Percentiles rank a stretch among this genome's conserved stretches.
These are phyloP conservation scores for Piezodorus guildinii DNA, from an alignment of 1,140 invertebrate genomes.

Conservation along the genomic window DNA sequence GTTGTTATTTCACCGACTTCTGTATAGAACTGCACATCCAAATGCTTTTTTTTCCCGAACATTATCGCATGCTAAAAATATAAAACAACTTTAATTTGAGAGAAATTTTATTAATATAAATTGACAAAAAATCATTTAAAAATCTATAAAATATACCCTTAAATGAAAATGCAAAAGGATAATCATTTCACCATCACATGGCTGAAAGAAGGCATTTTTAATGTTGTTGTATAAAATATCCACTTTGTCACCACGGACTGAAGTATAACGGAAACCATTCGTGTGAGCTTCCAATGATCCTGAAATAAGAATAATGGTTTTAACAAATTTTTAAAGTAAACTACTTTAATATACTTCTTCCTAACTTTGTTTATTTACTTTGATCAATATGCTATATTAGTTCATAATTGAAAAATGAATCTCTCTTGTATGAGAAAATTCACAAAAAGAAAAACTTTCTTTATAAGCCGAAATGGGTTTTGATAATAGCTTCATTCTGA, in stretches of 20 bases:
- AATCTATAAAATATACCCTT: conserved; percentile 47
- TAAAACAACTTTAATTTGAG: background rate
- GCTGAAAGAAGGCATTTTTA: conserved; percentile 98
- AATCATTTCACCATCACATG: conserved; percentile 99
- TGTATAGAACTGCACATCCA: conserved; percentile 98
- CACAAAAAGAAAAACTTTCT: no score
- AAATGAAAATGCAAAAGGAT: conserved; percentile 97
- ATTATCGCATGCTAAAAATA: conserved; percentile 77
- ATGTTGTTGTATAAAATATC: conserved; percentile 99
- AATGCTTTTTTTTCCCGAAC: conserved; percentile 99
- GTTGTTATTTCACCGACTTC: conserved; percentile 99
- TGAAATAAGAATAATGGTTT: conserved; percentile 17
- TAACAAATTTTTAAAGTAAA: background rate
- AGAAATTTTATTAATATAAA: background rate
- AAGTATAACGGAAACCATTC: conserved; percentile 97
- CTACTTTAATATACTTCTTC: background rate
- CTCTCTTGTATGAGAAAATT: no score
- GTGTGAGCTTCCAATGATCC: conserved; percentile 85
- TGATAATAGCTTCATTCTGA: no score
- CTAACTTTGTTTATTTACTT: no score
- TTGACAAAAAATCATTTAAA: background rate
- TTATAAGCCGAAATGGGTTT: no score
- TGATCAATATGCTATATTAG: no score
- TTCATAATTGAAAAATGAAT: no score
- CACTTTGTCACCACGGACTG: conserved; percentile 95